Percentiles rank a stretch among this genome's conserved stretches.
phyloP scores from a whole-genome alignment of 2,888 invertebrate species.

The Andrena trimmerana region DNA sequence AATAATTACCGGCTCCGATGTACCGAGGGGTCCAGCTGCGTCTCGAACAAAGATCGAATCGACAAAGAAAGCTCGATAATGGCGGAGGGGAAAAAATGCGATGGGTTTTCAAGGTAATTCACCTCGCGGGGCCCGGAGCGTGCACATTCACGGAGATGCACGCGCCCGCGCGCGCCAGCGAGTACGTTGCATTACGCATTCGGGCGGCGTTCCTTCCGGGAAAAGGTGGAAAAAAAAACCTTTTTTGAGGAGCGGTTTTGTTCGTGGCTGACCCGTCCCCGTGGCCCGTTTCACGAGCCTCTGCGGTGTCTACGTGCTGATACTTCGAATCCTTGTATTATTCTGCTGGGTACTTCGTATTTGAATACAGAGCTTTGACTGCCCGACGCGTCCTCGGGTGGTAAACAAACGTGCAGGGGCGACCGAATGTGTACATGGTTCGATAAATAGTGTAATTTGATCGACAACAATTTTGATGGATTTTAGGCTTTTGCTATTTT shows the following conservation, averaged over 20 bases:
- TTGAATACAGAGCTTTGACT: conserved; percentile 28
- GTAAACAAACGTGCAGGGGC: conserved; percentile 15
- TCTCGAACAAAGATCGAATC: conserved; percentile 24
- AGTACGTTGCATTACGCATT: conserved; percentile 63
- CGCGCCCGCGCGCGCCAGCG: conserved; percentile 21
- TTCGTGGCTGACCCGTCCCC: conserved; percentile 61
- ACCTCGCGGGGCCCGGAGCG: conserved; percentile 50
- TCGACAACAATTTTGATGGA: not conserved
- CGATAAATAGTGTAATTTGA: not conserved
- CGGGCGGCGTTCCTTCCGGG: conserved; percentile 65
- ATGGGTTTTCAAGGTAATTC: conserved; percentile 50
- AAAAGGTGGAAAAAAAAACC: conserved; percentile 59
- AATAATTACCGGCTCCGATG: not conserved
- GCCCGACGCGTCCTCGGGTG: not conserved
- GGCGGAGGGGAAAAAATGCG: conserved; percentile 25
- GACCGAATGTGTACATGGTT: not conserved
- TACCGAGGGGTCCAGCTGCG: conserved; percentile 18
- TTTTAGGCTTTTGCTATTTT: too few relatives aligned
- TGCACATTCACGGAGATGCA: conserved; percentile 52
- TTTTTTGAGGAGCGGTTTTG: conserved; percentile 48
- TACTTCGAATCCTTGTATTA: conserved; percentile 57
- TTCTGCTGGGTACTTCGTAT: conserved; percentile 25
- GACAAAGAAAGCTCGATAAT: conserved; percentile 26
- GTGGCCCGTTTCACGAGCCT: conserved; percentile 63
- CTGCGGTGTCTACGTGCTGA: conserved; percentile 48